These are phyloP conservation scores for Acanthis flammea DNA, from an alignment of 2,797 vertebrate species.

Conservation along the genomic window DNA sequence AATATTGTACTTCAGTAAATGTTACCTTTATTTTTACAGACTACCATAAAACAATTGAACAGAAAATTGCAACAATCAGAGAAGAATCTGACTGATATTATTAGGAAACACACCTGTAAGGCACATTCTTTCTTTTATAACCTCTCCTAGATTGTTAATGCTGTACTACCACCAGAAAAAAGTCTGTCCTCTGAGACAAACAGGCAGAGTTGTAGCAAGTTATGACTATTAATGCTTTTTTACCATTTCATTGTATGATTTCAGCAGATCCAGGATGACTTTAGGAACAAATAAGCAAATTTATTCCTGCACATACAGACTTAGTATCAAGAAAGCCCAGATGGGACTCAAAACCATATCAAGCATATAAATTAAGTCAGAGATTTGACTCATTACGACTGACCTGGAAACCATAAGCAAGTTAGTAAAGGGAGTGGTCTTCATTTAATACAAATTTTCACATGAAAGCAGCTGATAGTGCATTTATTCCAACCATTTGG, in stretches of 20 bases:
- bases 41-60: neutral
- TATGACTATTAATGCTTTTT: neutral
- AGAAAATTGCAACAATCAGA: neutral
- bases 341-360: neutral
- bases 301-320: neutral
- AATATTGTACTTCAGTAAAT: neutral
- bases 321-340: neutral
- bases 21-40: neutral
- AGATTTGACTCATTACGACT: neutral
- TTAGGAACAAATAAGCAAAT: neutral
- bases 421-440: neutral
- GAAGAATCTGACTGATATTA: neutral
- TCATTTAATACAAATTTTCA: neutral
- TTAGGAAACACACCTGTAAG: neutral
- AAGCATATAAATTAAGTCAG: neutral
- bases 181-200: neutral
- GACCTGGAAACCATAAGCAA: neutral
- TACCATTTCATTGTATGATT: neutral
- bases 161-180: neutral
- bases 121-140: neutral
- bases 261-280: neutral
- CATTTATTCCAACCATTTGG: neutral
- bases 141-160: neutral
- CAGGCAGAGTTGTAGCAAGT: neutral
- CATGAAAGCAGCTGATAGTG: fast-evolving